Conservation (phyloP, 2,888 invertebrate genomes). For the Anoncus sp. region DNA sequence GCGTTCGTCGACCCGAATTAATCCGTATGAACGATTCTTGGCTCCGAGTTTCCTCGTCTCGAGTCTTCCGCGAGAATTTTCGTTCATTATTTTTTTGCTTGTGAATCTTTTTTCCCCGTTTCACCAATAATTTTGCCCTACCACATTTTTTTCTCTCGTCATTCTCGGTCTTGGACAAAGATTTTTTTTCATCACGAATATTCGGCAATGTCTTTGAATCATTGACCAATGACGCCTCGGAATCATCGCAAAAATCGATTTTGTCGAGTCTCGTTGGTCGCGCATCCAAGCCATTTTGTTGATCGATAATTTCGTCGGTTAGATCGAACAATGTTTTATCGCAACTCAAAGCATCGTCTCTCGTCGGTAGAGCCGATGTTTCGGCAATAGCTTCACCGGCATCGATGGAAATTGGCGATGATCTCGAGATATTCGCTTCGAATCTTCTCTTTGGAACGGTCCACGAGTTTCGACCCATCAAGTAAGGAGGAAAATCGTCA, state of each 20-base stretch:
- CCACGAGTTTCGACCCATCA: conserved; percentile 8
- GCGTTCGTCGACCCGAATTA: conserved; percentile 13
- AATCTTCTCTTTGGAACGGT: conserved; percentile 6
- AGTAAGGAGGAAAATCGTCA: conserved; percentile 50
- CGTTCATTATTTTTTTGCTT: conserved; percentile 12
- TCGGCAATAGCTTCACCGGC: conserved; percentile 46
- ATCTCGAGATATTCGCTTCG: conserved; percentile 41
- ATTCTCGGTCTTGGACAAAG: neutral
- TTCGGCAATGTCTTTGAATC: neutral
- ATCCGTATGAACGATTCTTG: too few species aligned
- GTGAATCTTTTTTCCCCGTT: conserved; percentile 24
- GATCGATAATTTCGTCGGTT: neutral
- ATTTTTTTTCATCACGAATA: conserved; percentile 1
- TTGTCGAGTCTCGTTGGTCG: conserved; percentile 12
- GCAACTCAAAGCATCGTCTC: conserved; percentile 13
- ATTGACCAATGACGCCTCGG: neutral
- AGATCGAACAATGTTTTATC: neutral
- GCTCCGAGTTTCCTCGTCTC: conserved; percentile 14
- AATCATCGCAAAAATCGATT: neutral
- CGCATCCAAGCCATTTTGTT: neutral
- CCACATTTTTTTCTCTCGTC: neutral
- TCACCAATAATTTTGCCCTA: conserved; percentile 30
- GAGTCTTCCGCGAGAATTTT: neutral
- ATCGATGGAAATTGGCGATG: conserved; percentile 47
- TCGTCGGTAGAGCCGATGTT: conserved; percentile 17